A percentile compares a stretch with the other conserved stretches of the same genome.
Evolutionary conservation across 2,888 invertebrate genomes (phyloP).

Genomic region (Agonopterix alstromeriana): DNA sequence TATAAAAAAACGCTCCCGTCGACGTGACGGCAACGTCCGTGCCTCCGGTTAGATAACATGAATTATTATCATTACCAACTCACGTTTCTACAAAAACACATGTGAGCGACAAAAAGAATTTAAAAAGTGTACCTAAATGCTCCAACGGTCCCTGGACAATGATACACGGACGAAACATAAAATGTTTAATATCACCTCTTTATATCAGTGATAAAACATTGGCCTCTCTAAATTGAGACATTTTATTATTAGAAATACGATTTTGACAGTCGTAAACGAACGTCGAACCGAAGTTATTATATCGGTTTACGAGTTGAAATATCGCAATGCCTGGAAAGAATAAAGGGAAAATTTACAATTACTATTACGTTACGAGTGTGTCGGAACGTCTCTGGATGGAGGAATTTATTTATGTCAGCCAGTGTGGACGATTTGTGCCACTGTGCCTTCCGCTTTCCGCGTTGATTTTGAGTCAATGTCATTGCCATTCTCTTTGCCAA

Average conservation of each 20-base stretch:
- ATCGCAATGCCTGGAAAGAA: conserved; percentile 47
- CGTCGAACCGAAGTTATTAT: conserved; percentile 57
- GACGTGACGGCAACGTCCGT: conserved; percentile 33
- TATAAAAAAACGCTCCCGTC: conserved; percentile 29
- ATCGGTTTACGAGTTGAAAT: conserved; percentile 61
- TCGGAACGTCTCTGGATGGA: conserved; percentile 1
- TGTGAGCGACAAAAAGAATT: conserved; percentile 11
- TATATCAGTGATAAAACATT: conserved; percentile 64
- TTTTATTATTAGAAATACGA: conserved; percentile 74
- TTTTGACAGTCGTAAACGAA: conserved; percentile 68
- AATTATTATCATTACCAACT: conserved; percentile 39
- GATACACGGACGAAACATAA: conserved; percentile 50
- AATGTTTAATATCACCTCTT: conserved; percentile 53
- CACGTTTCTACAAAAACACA: conserved; percentile 34
- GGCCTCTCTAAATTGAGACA: conserved; percentile 65
- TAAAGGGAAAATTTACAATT: conserved; percentile 20
- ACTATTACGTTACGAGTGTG: neutral
- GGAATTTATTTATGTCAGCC: neutral
- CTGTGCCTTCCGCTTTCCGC: conserved; percentile 37
- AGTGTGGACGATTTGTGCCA: conserved; percentile 18
- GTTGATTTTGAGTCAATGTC: conserved; percentile 58
- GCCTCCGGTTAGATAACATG: conserved; percentile 46
- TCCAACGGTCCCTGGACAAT: conserved; percentile 32
- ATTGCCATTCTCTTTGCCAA: conserved; percentile 60
- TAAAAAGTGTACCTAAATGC: neutral